Percentiles rank a stretch among this genome's conserved stretches.
Evolutionary conservation across 2,113 vertebrate genomes (phyloP).

Genomic region (Chloroceryle aenea): DNA sequence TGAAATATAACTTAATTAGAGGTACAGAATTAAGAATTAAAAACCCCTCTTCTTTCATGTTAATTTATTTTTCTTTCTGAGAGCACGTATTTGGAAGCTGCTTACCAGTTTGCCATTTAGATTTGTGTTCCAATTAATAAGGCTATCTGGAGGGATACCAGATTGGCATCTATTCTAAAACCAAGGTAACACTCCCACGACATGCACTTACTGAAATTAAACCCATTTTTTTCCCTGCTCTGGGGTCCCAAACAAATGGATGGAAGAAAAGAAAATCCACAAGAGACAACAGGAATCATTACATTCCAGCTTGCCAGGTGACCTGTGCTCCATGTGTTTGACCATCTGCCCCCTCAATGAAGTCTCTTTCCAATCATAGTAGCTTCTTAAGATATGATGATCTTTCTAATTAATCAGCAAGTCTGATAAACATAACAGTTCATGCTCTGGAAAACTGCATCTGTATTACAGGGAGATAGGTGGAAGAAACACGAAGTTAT

Average conservation of each 20-base stretch:
- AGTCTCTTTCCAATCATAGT: background rate
- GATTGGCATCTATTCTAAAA: background rate
- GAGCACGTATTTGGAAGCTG: background rate
- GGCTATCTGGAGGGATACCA: background rate
- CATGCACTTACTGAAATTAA: background rate
- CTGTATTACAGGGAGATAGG: background rate
- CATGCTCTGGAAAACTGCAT: background rate
- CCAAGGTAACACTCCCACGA: background rate
- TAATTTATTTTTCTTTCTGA: background rate
- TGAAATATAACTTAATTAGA: background rate
- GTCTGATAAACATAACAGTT: background rate
- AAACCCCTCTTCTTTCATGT: background rate
- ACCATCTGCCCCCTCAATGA: background rate
- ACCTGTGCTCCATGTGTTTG: background rate
- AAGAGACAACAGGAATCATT: background rate
- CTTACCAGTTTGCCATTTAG: background rate
- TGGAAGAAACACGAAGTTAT: background rate
- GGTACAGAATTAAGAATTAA: background rate
- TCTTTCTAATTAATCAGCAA: background rate
- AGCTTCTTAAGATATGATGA: background rate
- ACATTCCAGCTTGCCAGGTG: background rate
- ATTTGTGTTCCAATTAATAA: background rate
- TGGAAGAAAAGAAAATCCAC: background rate
- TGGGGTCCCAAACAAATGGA: background rate
- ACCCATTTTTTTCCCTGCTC: fast-evolving